Conservation (phyloP, 2,797 vertebrate genomes). For the Pangasius macronema region DNA sequence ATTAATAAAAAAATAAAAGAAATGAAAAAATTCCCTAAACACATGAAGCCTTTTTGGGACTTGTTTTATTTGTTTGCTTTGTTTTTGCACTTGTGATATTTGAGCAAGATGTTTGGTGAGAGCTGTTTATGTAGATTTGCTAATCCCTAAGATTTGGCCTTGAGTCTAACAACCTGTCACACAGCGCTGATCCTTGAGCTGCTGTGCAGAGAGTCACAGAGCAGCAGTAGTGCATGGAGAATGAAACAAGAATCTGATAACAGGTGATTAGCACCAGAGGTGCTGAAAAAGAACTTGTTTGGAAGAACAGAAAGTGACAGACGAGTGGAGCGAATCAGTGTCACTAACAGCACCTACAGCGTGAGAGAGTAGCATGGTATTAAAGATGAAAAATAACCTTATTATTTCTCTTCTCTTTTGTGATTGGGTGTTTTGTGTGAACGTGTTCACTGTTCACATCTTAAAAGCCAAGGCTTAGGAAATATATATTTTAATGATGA, state of each 20-base stretch:
- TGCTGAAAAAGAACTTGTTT: slow-evolving; percentile 20
- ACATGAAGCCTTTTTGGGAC: not conserved
- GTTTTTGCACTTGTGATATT: not conserved
- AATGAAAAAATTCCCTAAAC: not conserved
- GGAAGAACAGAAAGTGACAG: slow-evolving; percentile 13
- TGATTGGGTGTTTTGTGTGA: not conserved
- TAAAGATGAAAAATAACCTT: slow-evolving; percentile 13
- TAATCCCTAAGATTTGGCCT: slow-evolving; percentile 23
- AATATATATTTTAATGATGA: not conserved
- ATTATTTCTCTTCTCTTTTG: slow-evolving; percentile 10
- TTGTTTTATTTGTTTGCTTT: slow-evolving; percentile 9
- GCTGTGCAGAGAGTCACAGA: slow-evolving; percentile 12
- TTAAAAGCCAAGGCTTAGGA: not conserved
- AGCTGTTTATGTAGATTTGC: slow-evolving; percentile 18
- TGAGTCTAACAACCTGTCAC: slow-evolving; percentile 27
- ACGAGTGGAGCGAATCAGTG: slow-evolving; percentile 30
- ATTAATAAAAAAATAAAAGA: not conserved
- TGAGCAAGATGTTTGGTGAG: not conserved
- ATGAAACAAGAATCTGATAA: slow-evolving; percentile 27
- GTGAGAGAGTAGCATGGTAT: not conserved
- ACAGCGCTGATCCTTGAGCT: not conserved
- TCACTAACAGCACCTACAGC: slow-evolving; percentile 16
- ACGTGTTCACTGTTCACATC: not conserved
- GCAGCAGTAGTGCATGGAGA: slow-evolving; percentile 6
- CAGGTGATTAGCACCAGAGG: slow-evolving; percentile 38